Evolutionary conservation across 2,113 vertebrate genomes (phyloP), one percentile per base, ranked within the genome.

Genomic region (Chaenogobius annularis): DNA sequence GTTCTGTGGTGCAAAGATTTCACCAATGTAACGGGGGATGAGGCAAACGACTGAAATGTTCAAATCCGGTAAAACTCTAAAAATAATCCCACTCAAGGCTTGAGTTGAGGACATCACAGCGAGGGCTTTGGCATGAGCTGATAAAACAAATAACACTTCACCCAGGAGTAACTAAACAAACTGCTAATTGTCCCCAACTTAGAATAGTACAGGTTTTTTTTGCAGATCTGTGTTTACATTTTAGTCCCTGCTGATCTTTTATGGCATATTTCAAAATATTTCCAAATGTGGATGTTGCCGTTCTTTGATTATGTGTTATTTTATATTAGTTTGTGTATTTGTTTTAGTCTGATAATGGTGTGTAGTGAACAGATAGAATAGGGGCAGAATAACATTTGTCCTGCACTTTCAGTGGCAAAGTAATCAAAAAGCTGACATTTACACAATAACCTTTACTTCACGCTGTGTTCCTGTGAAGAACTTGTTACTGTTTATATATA

Each of bases 21-120:
- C 73, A 59, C 77, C 68, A 63, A 77, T 77, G 82, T 22, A 71
- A 86, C 82, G 72, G 74, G 81, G 84, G 80, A 90, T 90, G 88
- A 87, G 84, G 87, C 88, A 90, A 91, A 88, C 80, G 59, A 79
- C 62, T 88, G 89, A 88, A 91, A 88, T 87, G 88, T 88, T 88
- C 85, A 85, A 87, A 81, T 80, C 68, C 48, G 52, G 75, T 70
- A 74, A 64, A 63, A 73, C 73, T 82, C 87, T 83, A 87, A 88
- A 88, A 88, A 90, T 86, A 86, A 74, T 74, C 71, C 69, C 73
- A 78, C 52, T 76, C 73, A 74, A 78, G 69, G 71, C 75, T 72
- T 87, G 88, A 61, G 89, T 88, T 65, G 74, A 85, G 78, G 52
- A 84, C 82, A 85, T 83, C 73, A 75, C 7, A 86, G 74, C 47